A percentile compares a stretch with the other conserved stretches of the same genome.
These are phyloP conservation scores for Lasius platythorax DNA, from an alignment of 2,888 invertebrate genomes.

Conservation along the genomic window DNA sequence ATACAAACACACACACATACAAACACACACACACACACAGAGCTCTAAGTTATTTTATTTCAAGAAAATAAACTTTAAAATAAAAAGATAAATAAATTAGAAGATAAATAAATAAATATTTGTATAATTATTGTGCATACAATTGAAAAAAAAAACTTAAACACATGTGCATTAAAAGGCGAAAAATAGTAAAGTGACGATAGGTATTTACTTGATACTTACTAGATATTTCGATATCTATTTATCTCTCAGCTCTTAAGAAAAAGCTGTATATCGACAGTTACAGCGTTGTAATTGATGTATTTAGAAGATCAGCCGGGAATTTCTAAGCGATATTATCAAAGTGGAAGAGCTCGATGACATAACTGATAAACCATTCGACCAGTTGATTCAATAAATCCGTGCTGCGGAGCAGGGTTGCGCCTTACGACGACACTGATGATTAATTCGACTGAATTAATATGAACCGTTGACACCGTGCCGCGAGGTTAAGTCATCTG, in stretches of 20 bases:
- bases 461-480: slow-evolving; percentile 82
- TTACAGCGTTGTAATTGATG: neutral
- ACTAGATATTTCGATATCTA: neutral
- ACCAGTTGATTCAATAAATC: slow-evolving; percentile 85
- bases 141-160: neutral
- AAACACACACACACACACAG: too few relatives aligned
- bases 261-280: neutral
- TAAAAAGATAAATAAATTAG: neutral
- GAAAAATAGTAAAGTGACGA: neutral
- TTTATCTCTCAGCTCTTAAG: neutral
- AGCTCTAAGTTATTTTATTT: neutral
- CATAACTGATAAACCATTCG: slow-evolving; percentile 82
- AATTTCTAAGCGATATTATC: slow-evolving; percentile 26
- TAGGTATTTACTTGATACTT: neutral
- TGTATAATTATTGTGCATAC: neutral
- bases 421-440: slow-evolving; percentile 79
- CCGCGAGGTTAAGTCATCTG: slow-evolving; percentile 77
- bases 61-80: neutral
- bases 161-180: neutral
- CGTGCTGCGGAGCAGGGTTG: slow-evolving; percentile 81
- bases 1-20: too few relatives aligned
- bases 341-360: slow-evolving; percentile 72
- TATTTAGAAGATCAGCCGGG: neutral
- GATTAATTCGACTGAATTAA: slow-evolving; percentile 85
- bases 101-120: neutral